Percentiles rank a stretch among this genome's conserved stretches.
Conservation (phyloP, 2,113 vertebrate genomes). For the Oostethus manadensis region DNA sequence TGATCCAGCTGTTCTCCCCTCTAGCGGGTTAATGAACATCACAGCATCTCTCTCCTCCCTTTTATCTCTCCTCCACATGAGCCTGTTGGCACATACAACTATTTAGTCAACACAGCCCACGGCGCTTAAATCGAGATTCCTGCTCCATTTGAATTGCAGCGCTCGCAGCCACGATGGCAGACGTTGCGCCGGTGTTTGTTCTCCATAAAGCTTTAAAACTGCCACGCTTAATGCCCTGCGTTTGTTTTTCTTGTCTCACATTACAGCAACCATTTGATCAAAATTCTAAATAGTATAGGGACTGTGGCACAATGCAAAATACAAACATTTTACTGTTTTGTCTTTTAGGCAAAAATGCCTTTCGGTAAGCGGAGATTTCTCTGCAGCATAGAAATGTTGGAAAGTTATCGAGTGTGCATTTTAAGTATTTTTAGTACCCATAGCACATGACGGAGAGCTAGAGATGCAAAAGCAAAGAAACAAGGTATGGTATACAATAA, state of each 20-base stretch:
- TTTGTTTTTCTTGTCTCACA: constrained; percentile 26
- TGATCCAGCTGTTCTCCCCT: constrained; percentile 58
- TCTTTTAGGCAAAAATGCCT: neutral
- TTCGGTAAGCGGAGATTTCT: too few species aligned
- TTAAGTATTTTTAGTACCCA: too few species aligned
- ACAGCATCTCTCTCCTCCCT: constrained; percentile 37
- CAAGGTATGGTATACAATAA: too few species aligned
- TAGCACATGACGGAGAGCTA: too few species aligned
- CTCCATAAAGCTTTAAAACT: constrained; percentile 19
- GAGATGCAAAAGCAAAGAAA: too few species aligned
- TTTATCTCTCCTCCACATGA: constrained; percentile 29
- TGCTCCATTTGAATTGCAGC: constrained; percentile 6
- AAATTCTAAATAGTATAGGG: constrained; percentile 31
- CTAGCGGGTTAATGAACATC: constrained; percentile 61
- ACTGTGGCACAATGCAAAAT: constrained; percentile 18
- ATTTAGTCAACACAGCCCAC: constrained; percentile 13
- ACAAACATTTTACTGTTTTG: constrained; percentile 13
- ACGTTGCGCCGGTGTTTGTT: constrained; percentile 18
- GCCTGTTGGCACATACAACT: constrained; percentile 24
- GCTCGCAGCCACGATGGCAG: constrained; percentile 15
- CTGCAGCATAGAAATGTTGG: neutral
- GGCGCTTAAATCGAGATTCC: constrained; percentile 5
- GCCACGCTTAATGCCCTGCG: constrained; percentile 25
- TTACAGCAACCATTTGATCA: constrained; percentile 28
- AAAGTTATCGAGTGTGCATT: too few species aligned